phyloP scores from a whole-genome alignment of 2,113 vertebrate species.

The Callorhinus ursinus region DNA sequence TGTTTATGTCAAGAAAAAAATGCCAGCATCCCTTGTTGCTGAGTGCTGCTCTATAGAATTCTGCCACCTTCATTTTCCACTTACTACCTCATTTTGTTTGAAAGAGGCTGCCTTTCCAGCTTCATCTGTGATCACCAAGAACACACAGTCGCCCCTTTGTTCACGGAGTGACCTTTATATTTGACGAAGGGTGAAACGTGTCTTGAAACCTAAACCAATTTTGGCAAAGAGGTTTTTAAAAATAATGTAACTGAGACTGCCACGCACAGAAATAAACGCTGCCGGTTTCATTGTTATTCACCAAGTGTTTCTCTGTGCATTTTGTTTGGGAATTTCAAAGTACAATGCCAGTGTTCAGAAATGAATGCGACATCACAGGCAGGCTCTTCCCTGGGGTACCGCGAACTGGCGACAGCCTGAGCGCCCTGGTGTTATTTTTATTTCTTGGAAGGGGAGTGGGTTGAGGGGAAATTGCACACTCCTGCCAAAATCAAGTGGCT shows the following conservation, averaged over 20 bases:
- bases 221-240: constrained; percentile 63
- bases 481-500: constrained; percentile 63
- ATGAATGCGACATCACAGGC: constrained; percentile 67
- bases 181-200: constrained; percentile 50
- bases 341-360: constrained; percentile 58
- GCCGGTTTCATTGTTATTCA: constrained; percentile 69
- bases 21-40: constrained; percentile 26
- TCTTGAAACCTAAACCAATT: constrained; percentile 30
- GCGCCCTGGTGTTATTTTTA: constrained; percentile 54
- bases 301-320: constrained; percentile 54
- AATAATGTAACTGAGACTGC: constrained; percentile 40
- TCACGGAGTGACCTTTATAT: constrained; percentile 2
- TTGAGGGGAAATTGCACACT: background rate
- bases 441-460: constrained; percentile 33
- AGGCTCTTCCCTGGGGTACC: constrained; percentile 50
- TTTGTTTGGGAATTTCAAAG: constrained; percentile 72
- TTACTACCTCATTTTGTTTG: background rate
- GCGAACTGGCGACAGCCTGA: background rate
- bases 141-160: constrained; percentile 39
- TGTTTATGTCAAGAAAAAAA: constrained; percentile 39
- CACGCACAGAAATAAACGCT: background rate
- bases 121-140: constrained; percentile 42
- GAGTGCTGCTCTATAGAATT: background rate
- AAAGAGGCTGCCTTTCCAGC: background rate
- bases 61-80: background rate